Conservation (phyloP, 2,113 vertebrate species). For the Corynorhinus townsendii region DNA sequence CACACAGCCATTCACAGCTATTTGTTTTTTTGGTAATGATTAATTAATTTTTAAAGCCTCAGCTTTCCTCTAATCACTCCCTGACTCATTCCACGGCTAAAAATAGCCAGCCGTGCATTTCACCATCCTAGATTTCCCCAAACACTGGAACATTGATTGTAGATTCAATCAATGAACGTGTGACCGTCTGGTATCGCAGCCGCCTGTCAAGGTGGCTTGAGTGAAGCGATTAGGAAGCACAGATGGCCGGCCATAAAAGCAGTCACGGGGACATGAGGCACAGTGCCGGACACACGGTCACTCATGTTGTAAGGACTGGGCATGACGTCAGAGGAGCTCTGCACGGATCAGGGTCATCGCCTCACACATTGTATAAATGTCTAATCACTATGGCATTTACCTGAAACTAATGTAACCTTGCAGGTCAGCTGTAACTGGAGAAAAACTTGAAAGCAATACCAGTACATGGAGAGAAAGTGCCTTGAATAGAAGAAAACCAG, state of each 20-base stretch:
- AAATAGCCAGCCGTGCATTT: conserved; percentile 42
- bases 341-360: too few relatives aligned
- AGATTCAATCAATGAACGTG: background rate
- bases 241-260: background rate
- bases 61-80: background rate
- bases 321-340: background rate
- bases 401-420: background rate
- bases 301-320: too few relatives aligned
- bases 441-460: background rate
- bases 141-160: background rate
- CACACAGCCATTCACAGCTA: background rate
- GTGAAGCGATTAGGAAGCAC: background rate
- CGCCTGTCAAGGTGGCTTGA: background rate
- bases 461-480: background rate
- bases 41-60: conserved; percentile 29
- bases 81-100: background rate
- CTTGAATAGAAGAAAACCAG: background rate
- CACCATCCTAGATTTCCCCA: background rate
- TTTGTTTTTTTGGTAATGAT: conserved; percentile 61
- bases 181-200: background rate
- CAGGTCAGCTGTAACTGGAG: background rate
- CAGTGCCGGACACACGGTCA: too few relatives aligned
- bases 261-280: background rate
- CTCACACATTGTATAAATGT: background rate
- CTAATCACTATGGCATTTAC: too few relatives aligned